A percentile compares a stretch with the other conserved stretches of the same genome.
Conservation (phyloP, 2,888 invertebrate species). For the Sesia apiformis region DNA sequence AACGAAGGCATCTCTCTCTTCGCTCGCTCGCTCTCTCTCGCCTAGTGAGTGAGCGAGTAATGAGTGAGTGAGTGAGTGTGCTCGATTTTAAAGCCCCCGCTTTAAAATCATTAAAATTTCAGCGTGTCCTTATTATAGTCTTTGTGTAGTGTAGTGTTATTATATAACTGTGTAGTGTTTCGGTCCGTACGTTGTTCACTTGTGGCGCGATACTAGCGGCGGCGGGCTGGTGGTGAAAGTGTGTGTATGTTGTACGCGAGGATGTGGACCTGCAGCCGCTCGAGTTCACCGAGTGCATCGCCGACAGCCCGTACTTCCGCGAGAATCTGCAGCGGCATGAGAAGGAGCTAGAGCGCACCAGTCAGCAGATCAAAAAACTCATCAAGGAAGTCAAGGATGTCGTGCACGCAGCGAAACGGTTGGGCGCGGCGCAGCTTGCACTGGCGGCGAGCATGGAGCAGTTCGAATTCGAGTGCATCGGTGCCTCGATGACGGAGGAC, state of each 20-base stretch:
- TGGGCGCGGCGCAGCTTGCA: slow-evolving; percentile 93
- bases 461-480: slow-evolving; percentile 98
- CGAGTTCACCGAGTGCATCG: slow-evolving; percentile 98
- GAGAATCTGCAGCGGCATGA: slow-evolving; percentile 98
- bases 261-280: slow-evolving; percentile 93
- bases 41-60: no score
- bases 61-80: no score
- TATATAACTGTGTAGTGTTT: not conserved
- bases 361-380: slow-evolving; percentile 96
- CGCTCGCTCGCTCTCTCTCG: no score
- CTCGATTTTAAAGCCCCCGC: no score
- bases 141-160: no score
- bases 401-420: slow-evolving; percentile 91
- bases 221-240: slow-evolving; percentile 67
- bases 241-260: slow-evolving; percentile 38
- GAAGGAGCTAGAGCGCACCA: slow-evolving; percentile 96
- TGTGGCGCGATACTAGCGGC: slow-evolving; percentile 42
- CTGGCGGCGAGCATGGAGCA: slow-evolving; percentile 92
- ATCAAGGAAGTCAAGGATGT: slow-evolving; percentile 98
- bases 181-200: slow-evolving; percentile 7
- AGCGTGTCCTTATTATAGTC: no score
- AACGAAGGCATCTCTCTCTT: no score
- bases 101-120: no score
- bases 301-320: slow-evolving; percentile 97
- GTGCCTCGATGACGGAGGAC: slow-evolving; percentile 97